Evolutionary conservation across 2,797 vertebrate species (phyloP).

Genomic region (Mareca penelope): DNA sequence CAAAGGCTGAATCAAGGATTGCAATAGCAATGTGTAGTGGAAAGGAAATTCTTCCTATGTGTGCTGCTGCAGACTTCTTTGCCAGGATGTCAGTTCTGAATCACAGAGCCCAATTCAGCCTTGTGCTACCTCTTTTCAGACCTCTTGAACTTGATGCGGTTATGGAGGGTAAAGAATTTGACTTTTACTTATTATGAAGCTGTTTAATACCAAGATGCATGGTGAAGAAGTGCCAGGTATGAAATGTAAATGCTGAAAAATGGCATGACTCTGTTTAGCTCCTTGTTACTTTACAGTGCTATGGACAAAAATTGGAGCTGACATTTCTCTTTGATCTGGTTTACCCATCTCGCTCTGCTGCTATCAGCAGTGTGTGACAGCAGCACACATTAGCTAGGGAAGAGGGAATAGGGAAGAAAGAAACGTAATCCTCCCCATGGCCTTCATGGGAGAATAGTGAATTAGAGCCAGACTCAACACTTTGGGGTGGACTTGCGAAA

Average conservation of each 20-base stretch:
- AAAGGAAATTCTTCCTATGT: conserved; percentile 5
- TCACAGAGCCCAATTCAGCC: conserved; percentile 18
- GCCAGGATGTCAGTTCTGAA: conserved; percentile 29
- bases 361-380: conserved; percentile 64
- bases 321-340: conserved; percentile 68
- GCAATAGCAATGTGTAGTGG: background rate
- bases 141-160: background rate
- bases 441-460: conserved; percentile 38
- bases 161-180: conserved; percentile 25
- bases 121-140: background rate
- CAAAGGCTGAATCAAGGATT: conserved; percentile 39
- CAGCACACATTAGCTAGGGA: conserved; percentile 52
- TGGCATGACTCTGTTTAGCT: conserved; percentile 52
- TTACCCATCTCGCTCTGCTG: conserved; percentile 51
- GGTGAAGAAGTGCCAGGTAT: conserved; percentile 11
- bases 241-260: conserved; percentile 57
- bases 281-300: conserved; percentile 35
- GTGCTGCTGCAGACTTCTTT: conserved; percentile 12
- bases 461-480: conserved; percentile 5
- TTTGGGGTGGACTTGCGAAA: background rate
- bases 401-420: conserved; percentile 51
- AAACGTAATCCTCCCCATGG: conserved; percentile 38
- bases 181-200: background rate
- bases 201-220: background rate
- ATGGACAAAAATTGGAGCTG: conserved; percentile 65